Percentiles rank a stretch among this genome's conserved stretches.
These are phyloP conservation scores for Pollachius pollachius DNA, from an alignment of 2,113 vertebrate genomes.

Conservation along the genomic window DNA sequence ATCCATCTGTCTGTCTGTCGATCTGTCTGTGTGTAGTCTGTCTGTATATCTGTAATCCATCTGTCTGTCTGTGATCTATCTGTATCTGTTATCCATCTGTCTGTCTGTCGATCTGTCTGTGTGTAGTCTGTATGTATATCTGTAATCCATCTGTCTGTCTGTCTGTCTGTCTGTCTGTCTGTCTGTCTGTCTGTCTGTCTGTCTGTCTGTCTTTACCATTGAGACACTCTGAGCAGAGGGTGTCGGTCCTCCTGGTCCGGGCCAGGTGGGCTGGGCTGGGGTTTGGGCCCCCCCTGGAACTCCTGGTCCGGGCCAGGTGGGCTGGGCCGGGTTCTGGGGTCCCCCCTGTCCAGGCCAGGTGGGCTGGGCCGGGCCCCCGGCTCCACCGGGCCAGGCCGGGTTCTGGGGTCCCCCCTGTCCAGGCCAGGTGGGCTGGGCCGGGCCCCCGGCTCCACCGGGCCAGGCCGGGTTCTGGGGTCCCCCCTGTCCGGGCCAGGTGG, in stretches of 20 bases:
- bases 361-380: neutral
- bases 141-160: no score
- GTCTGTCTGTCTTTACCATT: neutral
- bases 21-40: no score
- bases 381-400: neutral
- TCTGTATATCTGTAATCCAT: no score
- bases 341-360: neutral
- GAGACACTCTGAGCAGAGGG: constrained; percentile 1
- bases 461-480: neutral
- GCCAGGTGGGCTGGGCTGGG: neutral
- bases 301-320: no score
- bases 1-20: no score
- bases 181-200: neutral
- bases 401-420: constrained; percentile 10
- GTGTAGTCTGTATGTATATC: no score
- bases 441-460: constrained; percentile 12
- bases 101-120: no score
- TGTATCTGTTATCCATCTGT: no score
- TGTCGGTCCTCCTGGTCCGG: constrained; percentile 19
- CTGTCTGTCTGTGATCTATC: no score
- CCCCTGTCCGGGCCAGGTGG: neutral
- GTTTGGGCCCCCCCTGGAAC: neutral
- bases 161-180: neutral
- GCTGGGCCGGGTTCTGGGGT: neutral
- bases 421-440: constrained; percentile 17